Evolutionary conservation across 2,888 invertebrate species (phyloP), one percentile per base, ranked within the genome.

Genomic region (Cenopis cana): DNA sequence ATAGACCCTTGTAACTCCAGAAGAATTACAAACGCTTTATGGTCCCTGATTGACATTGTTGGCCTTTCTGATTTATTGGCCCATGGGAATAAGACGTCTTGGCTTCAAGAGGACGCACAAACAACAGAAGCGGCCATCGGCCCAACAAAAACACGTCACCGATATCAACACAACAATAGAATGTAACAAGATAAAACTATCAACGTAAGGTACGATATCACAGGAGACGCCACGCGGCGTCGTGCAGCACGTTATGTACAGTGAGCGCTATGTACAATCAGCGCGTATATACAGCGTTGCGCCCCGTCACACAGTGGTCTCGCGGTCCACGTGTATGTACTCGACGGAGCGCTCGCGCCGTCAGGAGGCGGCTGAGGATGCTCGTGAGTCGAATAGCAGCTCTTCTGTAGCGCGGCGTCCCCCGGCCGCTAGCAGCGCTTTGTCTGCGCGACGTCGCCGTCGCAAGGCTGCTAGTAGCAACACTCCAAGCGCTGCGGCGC

Each of bases 301-400:
- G 88, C 88, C 85, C 88, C 89, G 94, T 96, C 96, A 97, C 95
- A 98, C 98, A 83, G 98, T 98, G 88, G 98, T 98, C 94, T 98
- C 98, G 89, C 97, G 96, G 94, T 98, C 98, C 94, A 98, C 97
- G 93, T 97, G 97, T 87, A 98, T 98, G 92, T 97, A 98, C 90
- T 98, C 98, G 95, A 98, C 97, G 94, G 97, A 96, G 94, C 97
- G 96, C 88, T 95, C 95, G 92, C 97, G 97, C 84, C 97, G 97
- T 98, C 98, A 98, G 95, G 98, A 97, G 83, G 95, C 94, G 59
- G 94, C 93, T 50, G 95, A 89, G 2, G 91, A 90, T 50, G 90
- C 85, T 80, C 91, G 94, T 77, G 94, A 95, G 74, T 95, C 96
- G 79, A 95, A 93, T 72, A 96, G 91, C 81, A 95, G 94, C 88